These are phyloP conservation scores for Lacanobia oleracea DNA, from an alignment of 2,888 invertebrate genomes.

Conservation along the genomic window DNA sequence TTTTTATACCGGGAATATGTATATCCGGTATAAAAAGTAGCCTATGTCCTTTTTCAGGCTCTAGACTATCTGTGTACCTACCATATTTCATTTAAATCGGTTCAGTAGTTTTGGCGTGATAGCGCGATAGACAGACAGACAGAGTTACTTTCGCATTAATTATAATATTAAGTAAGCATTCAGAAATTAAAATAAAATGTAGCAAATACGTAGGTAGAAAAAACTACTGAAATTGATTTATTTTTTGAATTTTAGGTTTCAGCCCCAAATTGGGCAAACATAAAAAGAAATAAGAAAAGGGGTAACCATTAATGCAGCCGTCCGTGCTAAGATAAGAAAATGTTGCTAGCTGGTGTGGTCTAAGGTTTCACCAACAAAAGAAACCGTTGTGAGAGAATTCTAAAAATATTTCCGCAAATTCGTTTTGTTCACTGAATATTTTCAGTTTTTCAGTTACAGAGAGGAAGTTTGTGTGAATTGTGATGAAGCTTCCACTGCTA, in stretches of 20 bases:
- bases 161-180: too few relatives aligned
- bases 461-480: constrained; percentile 38
- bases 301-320: constrained; percentile 1
- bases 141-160: too few relatives aligned
- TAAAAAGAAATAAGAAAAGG: constrained; percentile 16
- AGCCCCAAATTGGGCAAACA: background rate
- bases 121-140: too few relatives aligned
- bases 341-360: constrained; percentile 11
- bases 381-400: constrained; percentile 4
- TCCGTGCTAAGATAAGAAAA: background rate
- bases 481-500: constrained; percentile 47
- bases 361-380: constrained; percentile 16
- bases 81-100: too few relatives aligned
- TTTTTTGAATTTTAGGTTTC: background rate
- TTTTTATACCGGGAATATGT: too few relatives aligned
- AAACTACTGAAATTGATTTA: background rate
- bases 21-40: too few relatives aligned
- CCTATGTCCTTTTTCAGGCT: too few relatives aligned
- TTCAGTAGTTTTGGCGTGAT: too few relatives aligned
- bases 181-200: background rate
- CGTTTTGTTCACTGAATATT: constrained; percentile 39
- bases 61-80: too few relatives aligned
- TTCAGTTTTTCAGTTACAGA: constrained; percentile 44
- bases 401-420: constrained; percentile 27
- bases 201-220: background rate